phyloP scores from a whole-genome alignment of 2,888 invertebrate genomes.

The Amphiduros pacificus region DNA sequence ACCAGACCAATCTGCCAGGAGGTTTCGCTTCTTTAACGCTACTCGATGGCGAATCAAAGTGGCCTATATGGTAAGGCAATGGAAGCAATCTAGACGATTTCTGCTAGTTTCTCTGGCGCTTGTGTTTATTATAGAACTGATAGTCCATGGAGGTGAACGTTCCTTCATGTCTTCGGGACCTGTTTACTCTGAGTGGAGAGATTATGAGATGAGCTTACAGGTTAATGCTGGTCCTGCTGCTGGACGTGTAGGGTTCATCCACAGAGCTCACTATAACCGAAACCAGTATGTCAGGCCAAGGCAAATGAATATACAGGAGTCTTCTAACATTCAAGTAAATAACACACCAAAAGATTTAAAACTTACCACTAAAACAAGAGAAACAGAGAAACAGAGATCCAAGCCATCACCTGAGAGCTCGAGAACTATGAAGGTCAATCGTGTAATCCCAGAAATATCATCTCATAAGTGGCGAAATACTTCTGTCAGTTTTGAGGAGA shows the following conservation, averaged over 20 bases:
- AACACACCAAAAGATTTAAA: too few species aligned
- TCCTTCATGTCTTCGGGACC: too few species aligned
- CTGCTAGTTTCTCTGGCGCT: not conserved
- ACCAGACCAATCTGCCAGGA: too few species aligned
- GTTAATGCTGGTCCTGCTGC: too few species aligned
- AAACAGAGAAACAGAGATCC: too few species aligned
- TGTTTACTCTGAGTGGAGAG: too few species aligned
- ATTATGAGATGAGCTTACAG: too few species aligned
- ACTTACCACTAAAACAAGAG: too few species aligned
- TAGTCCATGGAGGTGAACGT: not conserved
- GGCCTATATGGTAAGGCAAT: not conserved
- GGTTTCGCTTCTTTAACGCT: not conserved
- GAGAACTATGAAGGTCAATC: not conserved
- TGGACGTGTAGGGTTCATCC: not conserved
- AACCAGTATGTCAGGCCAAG: not conserved
- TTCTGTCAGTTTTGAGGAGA: constrained; percentile 42
- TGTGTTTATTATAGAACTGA: not conserved
- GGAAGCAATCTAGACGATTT: not conserved
- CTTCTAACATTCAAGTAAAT: not conserved
- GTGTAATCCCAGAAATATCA: not conserved
- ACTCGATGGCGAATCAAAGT: not conserved
- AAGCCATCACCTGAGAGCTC: not conserved
- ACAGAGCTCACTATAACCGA: not conserved
- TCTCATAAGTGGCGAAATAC: constrained; percentile 45
- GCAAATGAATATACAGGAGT: not conserved